A percentile compares a stretch with the other conserved stretches of the same genome.
Evolutionary conservation across 1,140 invertebrate species (phyloP).

Genomic region (Harlomillsia oculata): DNA sequence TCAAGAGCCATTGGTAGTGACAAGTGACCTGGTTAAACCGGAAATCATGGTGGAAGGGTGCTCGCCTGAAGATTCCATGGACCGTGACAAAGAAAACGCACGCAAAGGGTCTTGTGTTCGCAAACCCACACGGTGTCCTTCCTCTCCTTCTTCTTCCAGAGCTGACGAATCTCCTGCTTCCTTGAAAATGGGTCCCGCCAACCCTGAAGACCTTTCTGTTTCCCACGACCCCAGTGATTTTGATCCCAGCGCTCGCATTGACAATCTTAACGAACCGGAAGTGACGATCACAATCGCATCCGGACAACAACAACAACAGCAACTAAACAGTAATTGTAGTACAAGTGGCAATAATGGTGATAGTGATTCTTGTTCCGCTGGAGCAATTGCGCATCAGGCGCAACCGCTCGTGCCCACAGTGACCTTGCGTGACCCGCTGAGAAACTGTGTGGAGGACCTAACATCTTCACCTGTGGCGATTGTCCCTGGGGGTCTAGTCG

Average conservation of each 20-base stretch:
- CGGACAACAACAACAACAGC: too few relatives aligned
- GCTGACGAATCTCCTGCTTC: too few relatives aligned
- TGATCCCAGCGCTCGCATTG: too few relatives aligned
- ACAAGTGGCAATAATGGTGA: not conserved
- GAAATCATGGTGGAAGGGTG: not conserved
- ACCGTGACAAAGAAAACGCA: not conserved
- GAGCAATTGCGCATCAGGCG: not conserved
- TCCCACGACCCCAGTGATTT: too few relatives aligned
- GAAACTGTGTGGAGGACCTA: not conserved
- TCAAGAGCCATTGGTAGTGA: not conserved
- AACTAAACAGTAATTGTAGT: slow-evolving; percentile 1
- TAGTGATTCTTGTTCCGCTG: too few relatives aligned
- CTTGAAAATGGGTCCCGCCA: too few relatives aligned
- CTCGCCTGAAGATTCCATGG: not conserved
- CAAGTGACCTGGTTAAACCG: not conserved
- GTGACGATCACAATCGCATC: too few relatives aligned
- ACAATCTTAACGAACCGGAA: too few relatives aligned
- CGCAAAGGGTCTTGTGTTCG: not conserved
- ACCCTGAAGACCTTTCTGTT: too few relatives aligned
- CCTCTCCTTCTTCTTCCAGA: too few relatives aligned
- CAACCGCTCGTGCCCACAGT: slow-evolving; percentile 20
- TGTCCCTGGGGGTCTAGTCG: slow-evolving; percentile 26
- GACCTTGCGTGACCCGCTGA: slow-evolving; percentile 5
- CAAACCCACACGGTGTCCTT: not conserved
- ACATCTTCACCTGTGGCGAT: slow-evolving; percentile 13